phyloP scores from a whole-genome alignment of 1,140 invertebrate genomes.

The Ceratosolen solmsi region DNA sequence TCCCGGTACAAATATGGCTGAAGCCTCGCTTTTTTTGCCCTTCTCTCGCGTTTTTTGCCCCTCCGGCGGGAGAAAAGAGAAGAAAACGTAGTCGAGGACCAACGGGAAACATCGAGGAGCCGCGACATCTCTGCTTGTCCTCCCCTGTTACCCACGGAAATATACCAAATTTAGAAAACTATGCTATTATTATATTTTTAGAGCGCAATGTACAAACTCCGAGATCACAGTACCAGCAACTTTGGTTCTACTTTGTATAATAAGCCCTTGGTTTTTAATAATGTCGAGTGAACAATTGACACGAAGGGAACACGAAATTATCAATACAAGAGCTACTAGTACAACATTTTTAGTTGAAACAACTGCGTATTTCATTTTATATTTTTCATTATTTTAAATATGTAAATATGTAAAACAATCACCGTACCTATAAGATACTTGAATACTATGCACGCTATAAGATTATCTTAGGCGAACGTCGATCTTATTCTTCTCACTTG shows the following conservation, averaged over 20 bases:
- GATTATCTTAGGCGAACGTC: too few relatives aligned
- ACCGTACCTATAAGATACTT: too few relatives aligned
- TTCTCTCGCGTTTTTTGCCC: background rate
- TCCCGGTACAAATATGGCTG: background rate
- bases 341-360: too few relatives aligned
- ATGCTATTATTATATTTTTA: background rate
- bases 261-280: background rate
- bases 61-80: background rate
- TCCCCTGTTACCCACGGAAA: background rate
- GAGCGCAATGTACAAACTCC: background rate
- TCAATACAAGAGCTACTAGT: too few relatives aligned
- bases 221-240: background rate
- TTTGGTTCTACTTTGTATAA: background rate
- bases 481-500: too few relatives aligned
- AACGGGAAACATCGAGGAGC: background rate
- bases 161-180: constrained; percentile 1
- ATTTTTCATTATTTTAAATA: too few relatives aligned
- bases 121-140: background rate
- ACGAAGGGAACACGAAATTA: too few relatives aligned
- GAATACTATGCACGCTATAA: too few relatives aligned
- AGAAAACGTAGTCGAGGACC: background rate
- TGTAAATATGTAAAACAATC: too few relatives aligned
- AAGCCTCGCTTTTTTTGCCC: background rate
- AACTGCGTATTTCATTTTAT: too few relatives aligned
- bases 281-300: background rate